These are phyloP conservation scores for Delphinapterus leucas DNA, from an alignment of 2,113 vertebrate species.

Conservation along the genomic window DNA sequence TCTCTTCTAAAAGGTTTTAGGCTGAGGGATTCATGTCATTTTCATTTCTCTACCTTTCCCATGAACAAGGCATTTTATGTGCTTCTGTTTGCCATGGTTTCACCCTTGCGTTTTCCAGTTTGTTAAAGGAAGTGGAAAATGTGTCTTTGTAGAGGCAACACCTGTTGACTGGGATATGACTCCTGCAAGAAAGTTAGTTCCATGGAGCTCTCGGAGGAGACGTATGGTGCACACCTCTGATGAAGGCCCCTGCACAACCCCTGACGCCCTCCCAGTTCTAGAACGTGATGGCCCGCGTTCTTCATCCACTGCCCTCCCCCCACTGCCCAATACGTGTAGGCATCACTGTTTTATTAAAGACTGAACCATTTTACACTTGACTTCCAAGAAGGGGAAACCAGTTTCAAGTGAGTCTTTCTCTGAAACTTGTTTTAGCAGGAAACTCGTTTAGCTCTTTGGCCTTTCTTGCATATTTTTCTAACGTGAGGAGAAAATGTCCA, in stretches of 20 bases:
- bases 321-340: background rate
- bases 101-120: background rate
- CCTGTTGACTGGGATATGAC: background rate
- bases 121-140: background rate
- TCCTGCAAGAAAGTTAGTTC: background rate
- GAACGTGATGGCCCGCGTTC: background rate
- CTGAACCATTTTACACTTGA: background rate
- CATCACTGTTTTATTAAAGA: background rate
- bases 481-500: background rate
- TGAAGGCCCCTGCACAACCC: accelerated
- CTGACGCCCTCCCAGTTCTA: background rate
- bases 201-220: background rate
- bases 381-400: background rate
- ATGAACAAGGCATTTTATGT: background rate
- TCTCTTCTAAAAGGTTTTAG: background rate
- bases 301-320: accelerated
- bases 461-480: background rate
- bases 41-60: background rate
- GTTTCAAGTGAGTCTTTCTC: background rate
- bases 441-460: background rate
- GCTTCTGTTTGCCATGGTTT: background rate
- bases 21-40: background rate
- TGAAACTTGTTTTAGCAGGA: background rate
- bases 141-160: background rate
- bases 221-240: background rate